These are phyloP conservation scores for Clarias pachynema DNA, from an alignment of 2,797 vertebrate species.

Conservation along the genomic window DNA sequence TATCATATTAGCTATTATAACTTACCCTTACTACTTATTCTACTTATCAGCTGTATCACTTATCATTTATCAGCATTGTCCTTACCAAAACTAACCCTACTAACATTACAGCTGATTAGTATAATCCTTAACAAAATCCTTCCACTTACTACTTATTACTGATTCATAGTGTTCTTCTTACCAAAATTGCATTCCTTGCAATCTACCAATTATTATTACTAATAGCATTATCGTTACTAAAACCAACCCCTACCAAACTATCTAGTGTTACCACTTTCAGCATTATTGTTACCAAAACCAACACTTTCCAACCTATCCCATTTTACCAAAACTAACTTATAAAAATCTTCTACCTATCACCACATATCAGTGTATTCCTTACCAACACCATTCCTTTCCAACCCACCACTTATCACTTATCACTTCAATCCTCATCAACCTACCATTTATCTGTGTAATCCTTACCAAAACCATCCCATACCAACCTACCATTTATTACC, in stretches of 20 bases:
- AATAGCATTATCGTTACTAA: background rate
- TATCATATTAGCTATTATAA: no score
- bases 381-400: background rate
- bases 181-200: background rate
- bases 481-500: background rate
- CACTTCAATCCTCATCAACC: background rate
- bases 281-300: background rate
- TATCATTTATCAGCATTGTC: background rate
- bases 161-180: background rate
- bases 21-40: background rate
- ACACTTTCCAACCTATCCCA: background rate
- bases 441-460: background rate
- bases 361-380: background rate
- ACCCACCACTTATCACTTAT: background rate
- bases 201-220: background rate
- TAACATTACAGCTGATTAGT: background rate
- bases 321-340: background rate
- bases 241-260: no score
- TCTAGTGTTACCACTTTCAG: no score
- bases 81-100: background rate
- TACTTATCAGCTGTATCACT: no score
- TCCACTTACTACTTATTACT: background rate
- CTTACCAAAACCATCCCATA: background rate
- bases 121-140: background rate
- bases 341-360: no score